Evolutionary conservation across 2,888 invertebrate genomes (phyloP).

Genomic region (Zelleria hepariella): DNA sequence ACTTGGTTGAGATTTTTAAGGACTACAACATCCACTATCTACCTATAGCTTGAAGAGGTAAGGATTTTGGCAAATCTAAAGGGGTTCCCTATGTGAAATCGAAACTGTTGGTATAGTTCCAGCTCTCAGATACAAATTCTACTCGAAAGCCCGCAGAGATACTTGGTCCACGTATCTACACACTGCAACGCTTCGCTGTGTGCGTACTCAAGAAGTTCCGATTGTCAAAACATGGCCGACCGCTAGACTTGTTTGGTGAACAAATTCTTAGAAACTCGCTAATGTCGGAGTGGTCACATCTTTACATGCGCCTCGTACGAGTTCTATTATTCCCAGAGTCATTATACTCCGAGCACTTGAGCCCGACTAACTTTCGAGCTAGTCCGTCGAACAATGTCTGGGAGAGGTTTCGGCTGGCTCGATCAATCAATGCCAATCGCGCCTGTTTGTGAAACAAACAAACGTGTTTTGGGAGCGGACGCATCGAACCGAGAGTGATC

Average conservation of each 20-base stretch:
- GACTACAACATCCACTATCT: no score
- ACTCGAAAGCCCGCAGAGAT: no score
- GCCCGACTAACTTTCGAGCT: not conserved
- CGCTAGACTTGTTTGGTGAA: slow-evolving; percentile 58
- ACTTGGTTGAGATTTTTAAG: no score
- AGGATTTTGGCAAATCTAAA: no score
- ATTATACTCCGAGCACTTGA: not conserved
- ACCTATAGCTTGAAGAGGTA: no score
- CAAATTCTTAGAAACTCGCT: slow-evolving; percentile 58
- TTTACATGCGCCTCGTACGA: not conserved
- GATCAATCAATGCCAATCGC: not conserved
- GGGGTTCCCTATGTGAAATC: no score
- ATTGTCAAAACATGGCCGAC: slow-evolving; percentile 20
- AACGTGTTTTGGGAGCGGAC: not conserved
- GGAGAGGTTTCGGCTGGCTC: not conserved
- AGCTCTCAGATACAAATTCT: no score
- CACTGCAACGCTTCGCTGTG: slow-evolving; percentile 15
- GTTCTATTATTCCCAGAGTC: not conserved
- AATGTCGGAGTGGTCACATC: slow-evolving; percentile 30
- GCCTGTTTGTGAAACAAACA: not conserved
- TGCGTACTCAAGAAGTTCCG: slow-evolving; percentile 26
- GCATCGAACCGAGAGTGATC: not conserved
- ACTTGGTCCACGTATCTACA: no score
- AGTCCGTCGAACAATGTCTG: not conserved
- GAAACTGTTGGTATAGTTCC: no score